These are phyloP conservation scores for Sylvietta virens DNA, from an alignment of 2,113 vertebrate species.

Conservation along the genomic window DNA sequence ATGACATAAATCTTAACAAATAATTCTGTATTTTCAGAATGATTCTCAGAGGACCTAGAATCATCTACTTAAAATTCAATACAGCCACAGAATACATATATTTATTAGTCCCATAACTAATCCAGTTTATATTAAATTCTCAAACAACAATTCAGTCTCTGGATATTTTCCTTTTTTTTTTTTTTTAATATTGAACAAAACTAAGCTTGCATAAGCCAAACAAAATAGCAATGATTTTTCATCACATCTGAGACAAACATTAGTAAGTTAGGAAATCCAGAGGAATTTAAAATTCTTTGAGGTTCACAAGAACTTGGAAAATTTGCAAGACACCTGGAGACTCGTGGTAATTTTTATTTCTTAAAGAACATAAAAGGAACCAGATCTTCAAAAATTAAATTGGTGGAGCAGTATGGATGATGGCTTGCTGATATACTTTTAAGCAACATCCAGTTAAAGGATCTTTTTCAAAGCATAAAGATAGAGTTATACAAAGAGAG, in stretches of 20 bases:
- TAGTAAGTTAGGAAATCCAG: slow-evolving; percentile 10
- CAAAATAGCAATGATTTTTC: slow-evolving; percentile 15
- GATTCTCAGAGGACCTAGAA: not conserved
- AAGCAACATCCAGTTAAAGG: not conserved
- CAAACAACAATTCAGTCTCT: not conserved
- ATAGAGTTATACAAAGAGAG: not conserved
- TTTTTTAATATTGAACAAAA: not conserved
- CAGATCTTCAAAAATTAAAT: not conserved
- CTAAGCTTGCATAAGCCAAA: not conserved
- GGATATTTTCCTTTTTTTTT: not conserved
- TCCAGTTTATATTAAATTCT: slow-evolving; percentile 57
- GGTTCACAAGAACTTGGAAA: not conserved
- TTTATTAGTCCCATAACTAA: slow-evolving; percentile 43
- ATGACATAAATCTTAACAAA: not conserved
- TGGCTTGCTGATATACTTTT: not conserved
- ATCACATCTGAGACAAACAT: not conserved
- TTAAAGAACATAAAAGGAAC: not conserved
- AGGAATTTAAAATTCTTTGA: not conserved
- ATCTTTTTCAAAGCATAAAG: not conserved
- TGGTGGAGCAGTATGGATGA: not conserved
- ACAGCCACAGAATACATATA: not conserved
- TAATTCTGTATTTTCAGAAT: not conserved
- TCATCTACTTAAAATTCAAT: slow-evolving; percentile 41
- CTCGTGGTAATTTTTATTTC: not conserved
- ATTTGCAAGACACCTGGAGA: not conserved